A percentile compares a stretch with the other conserved stretches of the same genome.
phyloP scores from a whole-genome alignment of 2,888 invertebrate genomes.

The Zele albiditarsus region DNA sequence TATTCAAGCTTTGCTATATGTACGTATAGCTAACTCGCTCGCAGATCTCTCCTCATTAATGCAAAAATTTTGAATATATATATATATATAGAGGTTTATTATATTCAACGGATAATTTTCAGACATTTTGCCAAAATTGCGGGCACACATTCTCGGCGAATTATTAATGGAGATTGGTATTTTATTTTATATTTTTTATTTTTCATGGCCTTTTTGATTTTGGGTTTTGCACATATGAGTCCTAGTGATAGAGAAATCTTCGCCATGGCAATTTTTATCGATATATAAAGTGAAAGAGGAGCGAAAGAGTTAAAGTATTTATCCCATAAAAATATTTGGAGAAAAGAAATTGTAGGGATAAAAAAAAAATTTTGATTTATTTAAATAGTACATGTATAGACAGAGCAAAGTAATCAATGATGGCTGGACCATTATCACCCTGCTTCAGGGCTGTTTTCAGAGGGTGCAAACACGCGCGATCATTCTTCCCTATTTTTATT shows the following conservation, averaged over 20 bases:
- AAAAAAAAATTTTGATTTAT: not conserved
- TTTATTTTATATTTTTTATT: not conserved
- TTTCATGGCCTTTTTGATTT: slow-evolving; percentile 8
- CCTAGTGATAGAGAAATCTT: not conserved
- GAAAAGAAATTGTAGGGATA: not conserved
- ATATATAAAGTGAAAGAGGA: not conserved
- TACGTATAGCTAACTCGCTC: not conserved
- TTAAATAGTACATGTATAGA: not conserved
- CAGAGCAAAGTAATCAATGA: not conserved
- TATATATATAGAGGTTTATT: not conserved
- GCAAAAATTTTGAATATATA: not conserved
- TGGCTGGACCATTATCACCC: not conserved
- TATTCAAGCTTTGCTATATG: not conserved
- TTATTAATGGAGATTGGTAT: slow-evolving; percentile 19
- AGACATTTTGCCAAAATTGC: slow-evolving; percentile 1
- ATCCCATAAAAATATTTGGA: not conserved
- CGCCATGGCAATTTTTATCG: not conserved
- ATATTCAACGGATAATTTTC: not conserved
- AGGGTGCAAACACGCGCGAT: slow-evolving; percentile 8
- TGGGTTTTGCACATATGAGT: not conserved
- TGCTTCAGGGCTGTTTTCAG: not conserved
- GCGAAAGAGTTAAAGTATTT: not conserved
- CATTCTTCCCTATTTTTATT: not conserved
- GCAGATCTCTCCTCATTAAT: not conserved
- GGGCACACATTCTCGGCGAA: slow-evolving; percentile 6